Percentiles rank a stretch among this genome's conserved stretches.
Evolutionary conservation across 2,888 invertebrate genomes (phyloP).

Genomic region (Iselma pallidipennis): DNA sequence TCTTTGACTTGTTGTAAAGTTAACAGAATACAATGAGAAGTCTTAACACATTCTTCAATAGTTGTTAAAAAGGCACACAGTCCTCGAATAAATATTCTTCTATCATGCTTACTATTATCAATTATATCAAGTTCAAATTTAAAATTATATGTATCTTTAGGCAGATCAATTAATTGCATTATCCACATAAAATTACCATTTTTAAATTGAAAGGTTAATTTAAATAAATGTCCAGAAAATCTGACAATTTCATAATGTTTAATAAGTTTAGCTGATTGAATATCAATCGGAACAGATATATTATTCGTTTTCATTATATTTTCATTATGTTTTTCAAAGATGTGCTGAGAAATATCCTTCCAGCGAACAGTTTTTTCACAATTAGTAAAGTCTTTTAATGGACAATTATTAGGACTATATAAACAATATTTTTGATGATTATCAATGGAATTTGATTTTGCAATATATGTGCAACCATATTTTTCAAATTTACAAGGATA

Average conservation of each 20-base stretch:
- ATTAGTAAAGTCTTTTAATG: background rate
- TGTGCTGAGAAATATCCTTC: background rate
- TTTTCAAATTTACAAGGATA: no score
- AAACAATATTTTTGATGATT: background rate
- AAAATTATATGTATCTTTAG: conserved; percentile 37
- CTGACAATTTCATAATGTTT: background rate
- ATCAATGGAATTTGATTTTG: no score
- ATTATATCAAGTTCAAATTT: conserved; percentile 46
- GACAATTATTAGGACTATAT: background rate
- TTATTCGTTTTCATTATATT: background rate
- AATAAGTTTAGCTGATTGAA: background rate
- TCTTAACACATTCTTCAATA: background rate
- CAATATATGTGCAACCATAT: no score
- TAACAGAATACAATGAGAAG: no score
- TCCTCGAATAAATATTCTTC: conserved; percentile 33
- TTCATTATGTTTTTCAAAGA: background rate
- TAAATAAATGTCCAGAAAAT: conserved; percentile 34
- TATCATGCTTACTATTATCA: conserved; percentile 34
- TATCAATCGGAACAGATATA: background rate
- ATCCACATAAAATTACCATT: conserved; percentile 37
- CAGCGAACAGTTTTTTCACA: background rate
- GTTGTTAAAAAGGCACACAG: conserved; percentile 4
- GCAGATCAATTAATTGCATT: conserved; percentile 43
- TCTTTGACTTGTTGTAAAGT: no score
- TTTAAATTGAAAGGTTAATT: conserved; percentile 39